Base-by-base conservation (phyloP, 1,140 invertebrate species). In the Cherax quadricarinatus region DNA sequence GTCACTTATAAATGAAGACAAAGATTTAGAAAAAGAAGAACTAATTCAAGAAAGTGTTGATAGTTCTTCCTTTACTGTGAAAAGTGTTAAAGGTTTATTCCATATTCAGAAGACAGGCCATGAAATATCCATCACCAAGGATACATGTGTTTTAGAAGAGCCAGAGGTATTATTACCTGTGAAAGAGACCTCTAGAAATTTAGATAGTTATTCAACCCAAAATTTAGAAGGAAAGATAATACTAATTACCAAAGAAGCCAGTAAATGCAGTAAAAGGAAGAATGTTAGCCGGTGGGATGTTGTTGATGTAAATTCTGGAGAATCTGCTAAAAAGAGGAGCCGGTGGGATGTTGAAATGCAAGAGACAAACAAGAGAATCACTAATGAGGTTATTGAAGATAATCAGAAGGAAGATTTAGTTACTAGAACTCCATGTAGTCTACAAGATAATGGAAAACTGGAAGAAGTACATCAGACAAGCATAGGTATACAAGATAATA, bases 201-300 rank as follows among this genome's bases (percentile, higher is more conserved):
- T 0, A n/a, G 51, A 53, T 57, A 14, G 12, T 14, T 57, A 14
- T n/a, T 83, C 81, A 14, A 83, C 14, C 21, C 51, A 83, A 57
- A 24, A 83, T 57, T 21, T 53, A 48, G 51, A 57, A 7, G 81
- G 81, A 7, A 83, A n/a, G 24, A 83, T 83, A 57, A 21, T 83
- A 6, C 57, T 83, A 10, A 60, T 83, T 24, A 83, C 81, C 12
- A 83, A n/a, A 83, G 81, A 83, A 21, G 49, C 51, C 7, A 83
- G 81, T 57, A 57, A 53, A 9, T 14, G 24, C n/a, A 5, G 21
- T 60, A 83, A 83, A 57, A 7, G 81, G 3, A 83, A 57, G 12
- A 57, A 60, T 12, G 24, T 83, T 12, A 83, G 81, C n/a, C 81
- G 81, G 10, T 83, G 81, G 81, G 81, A 83, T 83, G 81, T 83